These are phyloP conservation scores for Lamellibrachia luymesi DNA, from an alignment of 1,140 invertebrate species.

Conservation along the genomic window DNA sequence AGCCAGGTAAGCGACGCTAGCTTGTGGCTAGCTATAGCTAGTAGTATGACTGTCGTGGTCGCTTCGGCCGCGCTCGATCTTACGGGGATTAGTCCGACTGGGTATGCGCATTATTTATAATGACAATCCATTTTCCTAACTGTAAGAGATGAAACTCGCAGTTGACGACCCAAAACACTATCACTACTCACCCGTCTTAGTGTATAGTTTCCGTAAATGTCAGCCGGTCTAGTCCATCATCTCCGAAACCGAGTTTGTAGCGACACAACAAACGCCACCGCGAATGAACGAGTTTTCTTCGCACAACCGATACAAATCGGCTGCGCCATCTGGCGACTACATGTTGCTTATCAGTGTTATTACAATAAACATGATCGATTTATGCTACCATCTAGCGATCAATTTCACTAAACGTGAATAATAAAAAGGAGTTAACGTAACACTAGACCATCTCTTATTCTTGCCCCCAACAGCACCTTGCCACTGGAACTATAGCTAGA, in stretches of 20 bases:
- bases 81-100: not conserved
- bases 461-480: too few species aligned
- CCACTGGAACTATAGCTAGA: too few species aligned
- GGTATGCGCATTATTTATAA: not conserved
- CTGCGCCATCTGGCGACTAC: not conserved
- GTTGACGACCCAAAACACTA: not conserved
- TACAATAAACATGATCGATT: not conserved
- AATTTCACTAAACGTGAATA: not conserved
- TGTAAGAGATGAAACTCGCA: not conserved
- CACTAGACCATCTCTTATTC: too few species aligned
- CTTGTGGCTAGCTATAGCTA: too few species aligned
- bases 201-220: not conserved
- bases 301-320: not conserved
- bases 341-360: not conserved
- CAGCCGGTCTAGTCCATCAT: not conserved
- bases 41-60: not conserved
- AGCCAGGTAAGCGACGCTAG: not conserved
- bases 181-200: not conserved
- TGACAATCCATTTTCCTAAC: not conserved
- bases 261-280: not conserved
- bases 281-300: not conserved
- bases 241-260: not conserved
- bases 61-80: not conserved
- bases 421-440: too few species aligned
- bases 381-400: not conserved